These are phyloP conservation scores for Globicephala melas DNA, from an alignment of 2,113 vertebrate genomes.

Conservation along the genomic window DNA sequence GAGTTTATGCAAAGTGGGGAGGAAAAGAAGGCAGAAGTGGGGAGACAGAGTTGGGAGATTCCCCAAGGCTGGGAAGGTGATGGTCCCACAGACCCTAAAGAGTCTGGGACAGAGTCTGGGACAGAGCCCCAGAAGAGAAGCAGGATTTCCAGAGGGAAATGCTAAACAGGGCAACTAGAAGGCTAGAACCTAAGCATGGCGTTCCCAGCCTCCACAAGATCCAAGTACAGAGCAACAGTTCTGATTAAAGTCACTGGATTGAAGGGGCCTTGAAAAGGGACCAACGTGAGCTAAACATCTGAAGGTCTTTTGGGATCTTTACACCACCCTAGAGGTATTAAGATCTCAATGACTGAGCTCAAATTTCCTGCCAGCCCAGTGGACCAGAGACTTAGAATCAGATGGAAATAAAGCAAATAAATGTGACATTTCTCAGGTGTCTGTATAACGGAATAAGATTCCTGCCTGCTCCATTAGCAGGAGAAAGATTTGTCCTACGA, in stretches of 20 bases:
- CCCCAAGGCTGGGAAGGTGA: neutral
- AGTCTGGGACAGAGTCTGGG: too few species aligned
- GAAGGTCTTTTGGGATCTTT: neutral
- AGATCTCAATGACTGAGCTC: neutral
- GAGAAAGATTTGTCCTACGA: neutral
- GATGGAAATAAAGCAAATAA: neutral
- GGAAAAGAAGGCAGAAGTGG: constrained; percentile 4
- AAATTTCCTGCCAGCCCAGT: neutral
- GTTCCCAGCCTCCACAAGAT: neutral
- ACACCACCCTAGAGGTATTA: neutral
- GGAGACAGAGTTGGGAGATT: neutral
- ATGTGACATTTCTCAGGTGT: neutral
- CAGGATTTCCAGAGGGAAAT: neutral
- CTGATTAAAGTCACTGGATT: neutral
- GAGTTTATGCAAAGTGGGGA: neutral
- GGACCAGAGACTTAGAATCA: neutral
- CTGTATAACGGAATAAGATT: neutral
- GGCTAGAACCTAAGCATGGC: neutral
- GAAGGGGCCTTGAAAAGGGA: neutral
- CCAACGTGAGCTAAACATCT: neutral
- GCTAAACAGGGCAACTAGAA: neutral
- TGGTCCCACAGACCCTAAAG: neutral
- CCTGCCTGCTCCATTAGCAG: neutral
- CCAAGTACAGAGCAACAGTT: neutral
- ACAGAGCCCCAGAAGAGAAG: neutral